Evolutionary conservation across 2,113 vertebrate genomes (phyloP), one percentile per base, ranked within the genome.

Genomic region (Vulpes vulpes): DNA sequence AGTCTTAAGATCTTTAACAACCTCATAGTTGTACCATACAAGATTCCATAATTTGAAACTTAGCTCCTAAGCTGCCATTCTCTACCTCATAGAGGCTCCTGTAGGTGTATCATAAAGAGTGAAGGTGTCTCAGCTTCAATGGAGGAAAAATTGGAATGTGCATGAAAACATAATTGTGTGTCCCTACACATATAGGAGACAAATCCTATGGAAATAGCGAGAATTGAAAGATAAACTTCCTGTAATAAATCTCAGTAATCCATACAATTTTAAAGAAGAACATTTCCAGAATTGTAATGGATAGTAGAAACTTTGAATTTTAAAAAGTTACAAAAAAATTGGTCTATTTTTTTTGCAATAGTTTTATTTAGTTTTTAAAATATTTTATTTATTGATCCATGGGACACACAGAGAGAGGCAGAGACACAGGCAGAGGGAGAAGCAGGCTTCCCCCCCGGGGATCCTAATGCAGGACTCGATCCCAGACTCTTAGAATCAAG

Each of bases 301-400:
- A 97, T 60, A 30, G 86, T 57, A 82, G 93, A 94, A 8, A 10
- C 38, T 98, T 97, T 94, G 27, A 86, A 98, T 95, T 96, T 98
- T 51, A 94, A 60, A 55, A 92, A 43, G 86, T 74, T 78, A 95
- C 7, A 76, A n/a, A 76, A n/a, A 10, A 94, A 74, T 78, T 76
- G 15, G 27, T 49, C 16, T 49, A 76, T 27, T 51, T 78, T 30
- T 30, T 16, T 30, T 78, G 27, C 43, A 78, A 49, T 11, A 94
- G 22, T 67, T 96, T 96, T 94, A 97, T 96, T 96, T 94, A 97
- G 1, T 43, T 43, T 43, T 43, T 43, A 7, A 43, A 43, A 43
- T 43, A 43, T 43, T 43, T 43, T 43, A 43, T 43, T 43, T 43
- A 8, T 43, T 43, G 43, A 43, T 43, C 43, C 43, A 43, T 43